Percentiles rank a stretch among this genome's conserved stretches.
These are phyloP conservation scores for Pissodes strobi DNA, from an alignment of 1,140 invertebrate genomes.

Conservation along the genomic window DNA sequence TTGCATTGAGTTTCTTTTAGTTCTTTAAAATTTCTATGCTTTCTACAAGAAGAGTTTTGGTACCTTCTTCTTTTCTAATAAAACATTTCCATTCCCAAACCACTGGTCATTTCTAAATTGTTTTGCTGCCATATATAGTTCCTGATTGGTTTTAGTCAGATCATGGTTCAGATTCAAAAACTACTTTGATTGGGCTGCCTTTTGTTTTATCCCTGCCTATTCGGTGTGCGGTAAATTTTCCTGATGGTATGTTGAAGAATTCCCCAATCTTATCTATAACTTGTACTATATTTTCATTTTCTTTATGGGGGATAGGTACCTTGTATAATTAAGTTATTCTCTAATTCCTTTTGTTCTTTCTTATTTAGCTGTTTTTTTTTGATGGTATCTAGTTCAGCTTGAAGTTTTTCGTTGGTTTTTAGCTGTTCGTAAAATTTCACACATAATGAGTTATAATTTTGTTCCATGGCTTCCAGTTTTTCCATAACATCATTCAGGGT, in stretches of 20 bases:
- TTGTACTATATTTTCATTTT: too few species aligned
- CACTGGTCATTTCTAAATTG: constrained; percentile 4
- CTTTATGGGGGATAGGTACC: neutral
- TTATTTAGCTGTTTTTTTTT: constrained; percentile 18
- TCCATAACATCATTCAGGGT: constrained; percentile 11
- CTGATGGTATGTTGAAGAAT: too few species aligned
- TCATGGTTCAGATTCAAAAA: neutral
- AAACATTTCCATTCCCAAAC: constrained; percentile 10
- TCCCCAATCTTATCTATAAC: too few species aligned
- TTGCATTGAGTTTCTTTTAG: too few species aligned
- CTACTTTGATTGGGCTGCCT: neutral
- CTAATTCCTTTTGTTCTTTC: constrained; percentile 9
- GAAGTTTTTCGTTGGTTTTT: constrained; percentile 3
- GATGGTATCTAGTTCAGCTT: neutral
- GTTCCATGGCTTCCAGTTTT: constrained; percentile 14
- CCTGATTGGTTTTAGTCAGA: constrained; percentile 13
- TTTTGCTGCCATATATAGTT: constrained; percentile 7
- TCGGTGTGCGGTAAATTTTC: too few species aligned
- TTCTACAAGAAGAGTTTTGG: too few species aligned
- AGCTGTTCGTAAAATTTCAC: constrained; percentile 13
- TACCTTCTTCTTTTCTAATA: constrained; percentile 14
- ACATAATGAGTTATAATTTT: constrained; percentile 4
- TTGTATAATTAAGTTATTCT: neutral
- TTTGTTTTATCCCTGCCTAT: neutral
- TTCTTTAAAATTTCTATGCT: too few species aligned